These are phyloP conservation scores for Drosophila fulvimacula DNA, from an alignment of 2,888 invertebrate genomes.

Conservation along the genomic window DNA sequence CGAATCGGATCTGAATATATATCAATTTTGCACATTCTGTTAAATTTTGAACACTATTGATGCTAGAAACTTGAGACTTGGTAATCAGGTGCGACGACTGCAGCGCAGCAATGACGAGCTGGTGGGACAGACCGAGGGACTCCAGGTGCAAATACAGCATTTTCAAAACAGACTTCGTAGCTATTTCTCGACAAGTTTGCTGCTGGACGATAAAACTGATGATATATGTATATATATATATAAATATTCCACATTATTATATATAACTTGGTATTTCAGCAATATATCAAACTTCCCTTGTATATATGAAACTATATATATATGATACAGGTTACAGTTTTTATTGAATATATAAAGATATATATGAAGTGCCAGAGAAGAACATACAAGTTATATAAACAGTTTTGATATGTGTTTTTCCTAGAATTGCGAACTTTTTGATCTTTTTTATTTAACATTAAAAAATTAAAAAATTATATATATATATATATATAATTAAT, in stretches of 20 bases:
- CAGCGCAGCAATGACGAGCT: constrained; percentile 92
- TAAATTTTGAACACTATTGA: no score
- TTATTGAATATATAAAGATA: constrained; percentile 8
- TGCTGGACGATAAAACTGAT: constrained; percentile 85
- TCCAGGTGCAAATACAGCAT: constrained; percentile 91
- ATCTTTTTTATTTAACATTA: neutral
- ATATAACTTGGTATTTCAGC: neutral
- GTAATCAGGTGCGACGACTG: constrained; percentile 89
- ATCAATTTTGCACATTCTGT: no score
- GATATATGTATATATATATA: neutral
- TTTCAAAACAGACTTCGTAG: constrained; percentile 89
- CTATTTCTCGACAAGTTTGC: constrained; percentile 86
- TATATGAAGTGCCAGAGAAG: constrained; percentile 62
- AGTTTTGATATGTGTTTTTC: constrained; percentile 15
- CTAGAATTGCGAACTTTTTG: constrained; percentile 7
- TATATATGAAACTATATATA: constrained; percentile 9
- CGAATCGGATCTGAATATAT: no score
- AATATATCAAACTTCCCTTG: neutral
- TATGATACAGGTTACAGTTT: constrained; percentile 5
- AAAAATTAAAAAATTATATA: constrained; percentile 5
- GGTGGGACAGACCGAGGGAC: constrained; percentile 90
- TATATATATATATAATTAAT: neutral
- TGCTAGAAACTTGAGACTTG: no score
- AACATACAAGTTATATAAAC: constrained; percentile 7
- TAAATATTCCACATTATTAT: neutral